phyloP scores from a whole-genome alignment of 2,113 vertebrate species.

The Pelmatolapia mariae region DNA sequence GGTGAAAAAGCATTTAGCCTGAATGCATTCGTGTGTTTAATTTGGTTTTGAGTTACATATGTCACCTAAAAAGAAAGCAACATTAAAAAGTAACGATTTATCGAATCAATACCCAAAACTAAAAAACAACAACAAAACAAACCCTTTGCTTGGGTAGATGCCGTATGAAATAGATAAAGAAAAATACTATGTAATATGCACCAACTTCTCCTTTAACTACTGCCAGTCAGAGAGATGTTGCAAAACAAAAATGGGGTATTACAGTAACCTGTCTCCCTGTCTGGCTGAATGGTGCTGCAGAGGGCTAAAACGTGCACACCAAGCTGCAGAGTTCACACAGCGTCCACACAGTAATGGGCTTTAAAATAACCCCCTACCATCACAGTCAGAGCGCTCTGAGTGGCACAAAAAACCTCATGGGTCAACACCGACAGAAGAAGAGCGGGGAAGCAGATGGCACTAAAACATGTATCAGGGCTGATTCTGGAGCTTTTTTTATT shows the following conservation, averaged over 20 bases:
- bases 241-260: background rate
- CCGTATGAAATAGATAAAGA: background rate
- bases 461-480: conserved; percentile 33
- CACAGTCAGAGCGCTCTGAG: background rate
- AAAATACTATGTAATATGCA: background rate
- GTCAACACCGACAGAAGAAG: background rate
- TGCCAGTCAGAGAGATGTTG: background rate
- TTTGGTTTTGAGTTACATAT: background rate
- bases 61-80: background rate
- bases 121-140: background rate
- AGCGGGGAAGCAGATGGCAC: conserved; percentile 2
- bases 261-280: background rate
- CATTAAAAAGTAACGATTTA: background rate
- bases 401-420: background rate
- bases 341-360: conserved; percentile 13
- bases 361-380: conserved; percentile 25
- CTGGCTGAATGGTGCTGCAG: background rate
- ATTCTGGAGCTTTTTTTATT: background rate
- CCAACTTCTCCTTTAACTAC: background rate
- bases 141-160: rapidly evolving
- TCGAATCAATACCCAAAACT: background rate
- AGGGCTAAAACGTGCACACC: background rate
- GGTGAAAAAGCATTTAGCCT: background rate
- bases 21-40: background rate
- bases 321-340: background rate